Evolutionary conservation across 1,140 invertebrate genomes (phyloP), one percentile per base, ranked within the genome.

Genomic region (Temnothorax nylanderi): DNA sequence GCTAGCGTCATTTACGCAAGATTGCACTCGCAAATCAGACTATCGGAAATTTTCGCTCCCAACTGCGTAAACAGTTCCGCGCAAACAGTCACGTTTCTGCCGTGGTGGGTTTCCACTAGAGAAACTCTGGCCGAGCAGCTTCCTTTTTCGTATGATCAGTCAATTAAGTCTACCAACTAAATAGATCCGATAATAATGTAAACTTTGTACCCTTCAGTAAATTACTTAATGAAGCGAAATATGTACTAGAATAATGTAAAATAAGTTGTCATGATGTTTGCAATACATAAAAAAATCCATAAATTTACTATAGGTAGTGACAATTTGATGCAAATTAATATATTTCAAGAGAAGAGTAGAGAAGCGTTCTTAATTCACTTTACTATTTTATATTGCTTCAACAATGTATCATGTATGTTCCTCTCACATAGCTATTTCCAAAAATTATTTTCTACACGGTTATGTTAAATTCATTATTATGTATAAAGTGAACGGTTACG

Each of bases 21-120:
- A 80, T 47, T 51, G 86, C 65, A 60, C 37, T 76, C 71, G 77
- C 71, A 87, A 87, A 88, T 88, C 87, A 88, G 65, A 85, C 60
- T 85, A 69, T 60, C 34, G 47, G 71, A 89, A 89, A 81, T 89
- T 76, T 88, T 60, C 80, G 47, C 11, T 37, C 21, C 47, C n/a
- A 65, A 67, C 64, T 51, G 32, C 67, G 64, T 65, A 85, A 85
- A 89, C 69, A 51, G 64, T 44, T 44, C 10, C 37, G 44, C 51
- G n/a, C 54, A 56, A 65, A 71, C 47, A 81, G 16, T 37, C 32
- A 37, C 64, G 64, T 34, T 69, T 47, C 26, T 56, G 18, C 18
- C 11, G 51, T 41, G 26, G 13, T 44, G 7, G 11, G 26, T 82
- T 74, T 26, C 3, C 41, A 62, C 1, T n/a, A 56, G 37, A 47